These are phyloP conservation scores for Darevskia nairensis DNA, from an alignment of 2,797 vertebrate genomes.

Conservation along the genomic window DNA sequence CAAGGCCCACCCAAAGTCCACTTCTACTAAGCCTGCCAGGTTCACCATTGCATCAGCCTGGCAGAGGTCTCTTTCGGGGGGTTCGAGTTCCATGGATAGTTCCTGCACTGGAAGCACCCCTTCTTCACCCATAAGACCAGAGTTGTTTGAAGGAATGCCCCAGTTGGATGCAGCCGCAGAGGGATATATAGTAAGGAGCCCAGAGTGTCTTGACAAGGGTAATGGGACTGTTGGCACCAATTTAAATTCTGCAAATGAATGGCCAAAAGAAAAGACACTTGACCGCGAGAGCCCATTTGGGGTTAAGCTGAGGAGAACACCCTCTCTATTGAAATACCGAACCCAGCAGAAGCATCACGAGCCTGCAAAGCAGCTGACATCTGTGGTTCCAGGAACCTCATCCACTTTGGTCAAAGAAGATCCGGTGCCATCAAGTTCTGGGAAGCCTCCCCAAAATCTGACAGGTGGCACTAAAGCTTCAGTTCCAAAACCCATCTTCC, in stretches of 20 bases:
- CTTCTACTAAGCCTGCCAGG: slow-evolving; percentile 72
- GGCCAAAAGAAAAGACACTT: slow-evolving; percentile 54
- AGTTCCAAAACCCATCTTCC: slow-evolving; percentile 70
- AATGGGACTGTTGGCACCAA: slow-evolving; percentile 31
- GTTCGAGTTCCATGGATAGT: slow-evolving; percentile 68
- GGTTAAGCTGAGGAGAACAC: slow-evolving; percentile 84
- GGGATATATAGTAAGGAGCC: slow-evolving; percentile 22
- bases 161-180: slow-evolving; percentile 47
- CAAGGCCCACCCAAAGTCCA: slow-evolving; percentile 44
- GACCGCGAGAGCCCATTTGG: slow-evolving; percentile 84
- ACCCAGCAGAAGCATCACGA: slow-evolving; percentile 72
- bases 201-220: slow-evolving; percentile 51
- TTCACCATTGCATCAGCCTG: slow-evolving; percentile 81
- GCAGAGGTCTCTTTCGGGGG: slow-evolving; percentile 80
- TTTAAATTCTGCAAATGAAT: slow-evolving; percentile 12
- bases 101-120: slow-evolving; percentile 54
- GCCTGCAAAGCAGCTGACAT: slow-evolving; percentile 24
- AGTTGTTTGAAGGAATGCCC: slow-evolving; percentile 62
- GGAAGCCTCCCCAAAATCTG: slow-evolving; percentile 34
- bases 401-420: slow-evolving; percentile 38
- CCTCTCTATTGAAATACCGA: slow-evolving; percentile 78
- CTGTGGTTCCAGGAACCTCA: neutral
- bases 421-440: slow-evolving; percentile 5
- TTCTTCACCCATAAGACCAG: slow-evolving; percentile 52
- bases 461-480: slow-evolving; percentile 63